A percentile compares a stretch with the other conserved stretches of the same genome.
phyloP scores from a whole-genome alignment of 2,888 invertebrate genomes.

The Drosophila tripunctata region DNA sequence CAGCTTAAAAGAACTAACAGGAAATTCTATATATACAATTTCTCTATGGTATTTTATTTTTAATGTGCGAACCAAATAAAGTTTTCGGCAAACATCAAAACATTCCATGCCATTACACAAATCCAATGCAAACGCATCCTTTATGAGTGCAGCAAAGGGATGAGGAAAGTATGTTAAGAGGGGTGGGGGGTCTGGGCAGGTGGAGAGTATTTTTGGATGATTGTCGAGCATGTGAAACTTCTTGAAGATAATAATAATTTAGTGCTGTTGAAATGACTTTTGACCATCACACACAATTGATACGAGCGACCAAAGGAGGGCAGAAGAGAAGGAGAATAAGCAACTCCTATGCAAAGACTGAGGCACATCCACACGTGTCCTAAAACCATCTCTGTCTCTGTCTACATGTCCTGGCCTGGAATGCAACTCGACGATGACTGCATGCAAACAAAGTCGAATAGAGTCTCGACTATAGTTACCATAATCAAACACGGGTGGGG shows the following conservation, averaged over 20 bases:
- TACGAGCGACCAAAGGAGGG: conserved; percentile 65
- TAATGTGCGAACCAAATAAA: conserved; percentile 19
- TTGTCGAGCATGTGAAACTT: conserved; percentile 83
- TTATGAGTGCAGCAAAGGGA: conserved; percentile 53
- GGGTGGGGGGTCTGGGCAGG: background rate
- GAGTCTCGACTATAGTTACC: conserved; percentile 56
- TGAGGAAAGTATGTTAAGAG: background rate
- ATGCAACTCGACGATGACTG: conserved; percentile 58
- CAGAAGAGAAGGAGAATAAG: background rate
- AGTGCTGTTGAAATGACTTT: conserved; percentile 85
- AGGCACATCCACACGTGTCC: conserved; percentile 45
- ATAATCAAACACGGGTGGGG: conserved; percentile 44
- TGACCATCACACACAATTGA: conserved; percentile 85
- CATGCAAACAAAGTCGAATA: conserved; percentile 54
- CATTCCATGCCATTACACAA: conserved; percentile 77
- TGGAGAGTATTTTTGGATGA: conserved; percentile 64
- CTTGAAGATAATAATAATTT: conserved; percentile 85
- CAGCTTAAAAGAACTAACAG: no score
- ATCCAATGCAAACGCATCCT: conserved; percentile 61
- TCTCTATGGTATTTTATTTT: conserved; percentile 5
- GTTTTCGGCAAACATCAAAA: conserved; percentile 64
- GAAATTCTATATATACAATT: background rate
- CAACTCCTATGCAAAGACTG: background rate
- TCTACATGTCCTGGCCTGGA: conserved; percentile 45
- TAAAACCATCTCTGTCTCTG: conserved; percentile 3